Evolutionary conservation across 2,888 invertebrate genomes (phyloP), one percentile per base, ranked within the genome.

Genomic region (Pristionchus japonicus): DNA sequence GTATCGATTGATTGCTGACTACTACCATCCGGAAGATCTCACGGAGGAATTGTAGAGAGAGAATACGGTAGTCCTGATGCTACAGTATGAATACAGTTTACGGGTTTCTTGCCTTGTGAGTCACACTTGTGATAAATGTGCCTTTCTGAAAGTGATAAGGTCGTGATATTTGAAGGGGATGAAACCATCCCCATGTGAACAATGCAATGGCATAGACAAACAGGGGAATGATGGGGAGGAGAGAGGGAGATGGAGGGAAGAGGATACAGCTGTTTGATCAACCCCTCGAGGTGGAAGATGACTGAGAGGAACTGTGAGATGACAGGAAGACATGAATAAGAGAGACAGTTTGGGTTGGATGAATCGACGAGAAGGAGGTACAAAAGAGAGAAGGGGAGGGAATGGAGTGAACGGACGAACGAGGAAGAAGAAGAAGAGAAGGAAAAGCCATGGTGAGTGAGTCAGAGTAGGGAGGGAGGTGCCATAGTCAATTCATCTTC

Each of bases 1-100:
- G 37, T 87, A 87, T 77, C 74, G 87, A 34, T 40, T 87, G 31
- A 87, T 87, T n/a, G 15, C 87, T 52, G 87, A 87, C n/a, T 87
- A 87, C 43, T 87, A 87, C 31, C 87, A 87, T 77, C 87, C 87
- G 15, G 77, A 87, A 77, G 87, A 87, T 77, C 57, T 77, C 3
- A 77, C 87, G 23, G 86, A 86, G 34, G 31, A 67, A 67, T 43
- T 67, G 34, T 86, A 84, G 49, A n/a, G n/a, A 34, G 20, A 82
- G 49, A 82, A 13, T 77, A 43, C 77, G 27, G 52, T 27, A 82
- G 82, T 82, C 52, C n/a, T n/a, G n/a, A 34, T 67, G 0, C 31
- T 74, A 74, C 74, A 74, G 74, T 74, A 74, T 74, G 31, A 7
- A n/a, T 31, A 37, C 37, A 34, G 37, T 64, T 13, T n/a, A 74